Base-by-base conservation (phyloP, 1,140 invertebrate genomes). In the Diorhabda sublineata region DNA sequence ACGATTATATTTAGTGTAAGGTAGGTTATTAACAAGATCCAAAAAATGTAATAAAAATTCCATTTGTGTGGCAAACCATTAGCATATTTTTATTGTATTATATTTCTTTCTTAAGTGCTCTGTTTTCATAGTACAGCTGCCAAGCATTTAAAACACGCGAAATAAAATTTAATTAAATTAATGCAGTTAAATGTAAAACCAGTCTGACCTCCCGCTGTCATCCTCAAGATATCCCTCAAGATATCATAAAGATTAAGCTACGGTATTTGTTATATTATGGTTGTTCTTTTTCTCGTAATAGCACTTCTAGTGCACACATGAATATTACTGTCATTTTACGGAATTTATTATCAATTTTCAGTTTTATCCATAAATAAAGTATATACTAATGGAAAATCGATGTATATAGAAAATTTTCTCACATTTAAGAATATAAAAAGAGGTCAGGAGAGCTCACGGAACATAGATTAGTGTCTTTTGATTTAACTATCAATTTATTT, bases 111-210 rank as follows among this genome's bases (percentile, higher is more conserved):
- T 26, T 26, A 26, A 26, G 26, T 26, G 70, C 62, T 60, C 66
- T 57, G 73, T 76, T 74, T 76, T 75, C 75, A 75, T 75, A 72
- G 74, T 69, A 74, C 74, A 68, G 69, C 70, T 65, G 62, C 70
- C 66, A 74, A 71, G 67, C 73, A 76, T 76, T 69, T 72, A 67
- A 76, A 70, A 73, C 74, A 76, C 75, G 75, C 75, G 72, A 76
- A 74, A 66, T 66, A 75, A 76, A 76, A 75, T 76, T 76, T 76
- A 76, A 76, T 76, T 76, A 74, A 76, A 76, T 76, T 76, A 75
- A 75, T 73, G 73, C 70, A 66, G 68, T 58, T 61, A 64, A 65
- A 43, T 45, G 67, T 52, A 47, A 59, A 73, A 70, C 72, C 67
- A 73, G 70, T 69, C 69, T 58, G 68, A 67, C 68, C 41, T 52